Conservation (phyloP, 2,113 vertebrate genomes). For the Dasyornis broadbenti region DNA sequence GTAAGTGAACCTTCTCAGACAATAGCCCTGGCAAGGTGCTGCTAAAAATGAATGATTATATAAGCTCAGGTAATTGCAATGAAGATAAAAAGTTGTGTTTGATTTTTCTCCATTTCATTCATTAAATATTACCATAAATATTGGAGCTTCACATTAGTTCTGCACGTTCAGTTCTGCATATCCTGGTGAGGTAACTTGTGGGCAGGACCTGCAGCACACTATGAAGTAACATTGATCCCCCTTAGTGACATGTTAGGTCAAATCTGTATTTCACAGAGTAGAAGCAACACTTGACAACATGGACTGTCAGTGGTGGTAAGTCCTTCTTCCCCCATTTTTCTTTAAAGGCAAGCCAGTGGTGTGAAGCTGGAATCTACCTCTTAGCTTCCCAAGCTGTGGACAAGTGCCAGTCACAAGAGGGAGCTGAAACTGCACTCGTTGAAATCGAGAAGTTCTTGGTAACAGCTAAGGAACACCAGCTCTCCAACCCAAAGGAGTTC, state of each 20-base stretch:
- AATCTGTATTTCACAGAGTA: neutral
- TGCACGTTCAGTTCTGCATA: neutral
- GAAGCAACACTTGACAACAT: neutral
- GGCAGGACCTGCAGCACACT: neutral
- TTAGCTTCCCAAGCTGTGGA: conserved; percentile 94
- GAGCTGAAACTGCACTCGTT: conserved; percentile 84
- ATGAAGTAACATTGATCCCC: neutral
- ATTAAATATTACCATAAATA: neutral
- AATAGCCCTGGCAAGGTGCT: neutral
- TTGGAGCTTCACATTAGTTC: neutral
- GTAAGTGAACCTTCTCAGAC: conserved; percentile 60
- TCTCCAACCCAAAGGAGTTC: conserved; percentile 82
- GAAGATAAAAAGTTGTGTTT: neutral
- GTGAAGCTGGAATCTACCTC: conserved; percentile 91
- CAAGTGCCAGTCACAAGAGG: conserved; percentile 95
- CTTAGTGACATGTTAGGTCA: neutral
- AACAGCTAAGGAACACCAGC: conserved; percentile 79
- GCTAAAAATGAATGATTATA: neutral
- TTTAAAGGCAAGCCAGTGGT: conserved; percentile 89
- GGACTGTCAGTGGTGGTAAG: neutral
- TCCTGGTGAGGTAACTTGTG: neutral
- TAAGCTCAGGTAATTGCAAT: neutral
- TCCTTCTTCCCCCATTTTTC: neutral
- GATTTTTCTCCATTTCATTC: neutral
- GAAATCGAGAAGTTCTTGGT: conserved; percentile 87